These are phyloP conservation scores for Rapana venosa DNA, from an alignment of 2,888 invertebrate species.

Conservation along the genomic window DNA sequence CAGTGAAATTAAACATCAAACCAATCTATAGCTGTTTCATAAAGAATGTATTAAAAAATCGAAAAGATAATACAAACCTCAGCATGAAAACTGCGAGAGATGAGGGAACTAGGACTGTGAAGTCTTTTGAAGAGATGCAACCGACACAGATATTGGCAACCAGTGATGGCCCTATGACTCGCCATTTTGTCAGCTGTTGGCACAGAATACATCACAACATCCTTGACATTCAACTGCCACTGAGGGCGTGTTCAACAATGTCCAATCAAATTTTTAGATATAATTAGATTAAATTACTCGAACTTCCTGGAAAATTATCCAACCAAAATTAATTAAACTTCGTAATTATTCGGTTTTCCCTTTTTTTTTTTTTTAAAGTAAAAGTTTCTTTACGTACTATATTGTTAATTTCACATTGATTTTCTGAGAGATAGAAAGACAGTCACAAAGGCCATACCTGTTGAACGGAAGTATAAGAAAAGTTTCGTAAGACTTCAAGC, in stretches of 20 bases:
- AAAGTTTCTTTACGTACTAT: background rate
- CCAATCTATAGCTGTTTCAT: too few relatives aligned
- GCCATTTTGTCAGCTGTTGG: slow-evolving; percentile 56
- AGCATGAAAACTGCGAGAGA: slow-evolving; percentile 32
- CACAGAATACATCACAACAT: slow-evolving; percentile 36
- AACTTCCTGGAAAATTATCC: too few relatives aligned
- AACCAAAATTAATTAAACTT: background rate
- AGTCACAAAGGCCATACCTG: too few relatives aligned
- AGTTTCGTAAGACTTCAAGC: too few relatives aligned
- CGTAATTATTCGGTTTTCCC: background rate
- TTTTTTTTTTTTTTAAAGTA: background rate
- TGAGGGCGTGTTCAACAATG: slow-evolving; percentile 45
- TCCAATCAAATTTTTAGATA: slow-evolving; percentile 35
- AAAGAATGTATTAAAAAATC: too few relatives aligned
- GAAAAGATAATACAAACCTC: slow-evolving; percentile 25
- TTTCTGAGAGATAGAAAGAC: too few relatives aligned
- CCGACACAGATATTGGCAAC: slow-evolving; percentile 32
- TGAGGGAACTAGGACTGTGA: background rate
- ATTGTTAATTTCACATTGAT: background rate
- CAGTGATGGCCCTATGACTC: slow-evolving; percentile 50
- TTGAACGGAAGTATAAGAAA: too few relatives aligned
- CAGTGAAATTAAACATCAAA: too few relatives aligned
- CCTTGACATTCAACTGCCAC: slow-evolving; percentile 39
- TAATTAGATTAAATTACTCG: background rate
- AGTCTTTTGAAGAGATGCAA: background rate